A percentile compares a stretch with the other conserved stretches of the same genome.
These are phyloP conservation scores for Drosophila prostipennis DNA, from an alignment of 2,888 invertebrate genomes.

Conservation along the genomic window DNA sequence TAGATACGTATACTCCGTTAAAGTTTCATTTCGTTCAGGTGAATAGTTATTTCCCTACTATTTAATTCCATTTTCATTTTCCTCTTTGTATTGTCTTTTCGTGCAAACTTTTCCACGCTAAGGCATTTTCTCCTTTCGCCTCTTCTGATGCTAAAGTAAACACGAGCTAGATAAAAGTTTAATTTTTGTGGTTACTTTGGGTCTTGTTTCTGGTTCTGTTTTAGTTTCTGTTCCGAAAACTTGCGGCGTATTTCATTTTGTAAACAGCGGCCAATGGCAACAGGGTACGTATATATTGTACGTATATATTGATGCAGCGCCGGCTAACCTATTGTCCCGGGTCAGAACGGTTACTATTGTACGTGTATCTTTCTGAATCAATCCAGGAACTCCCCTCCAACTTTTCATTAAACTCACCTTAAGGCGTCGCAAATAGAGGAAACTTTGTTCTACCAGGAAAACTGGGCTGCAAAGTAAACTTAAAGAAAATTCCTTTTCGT, in stretches of 20 bases:
- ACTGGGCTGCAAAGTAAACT: neutral
- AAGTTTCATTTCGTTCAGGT: no score
- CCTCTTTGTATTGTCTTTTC: neutral
- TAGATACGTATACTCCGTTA: no score
- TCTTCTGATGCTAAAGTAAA: neutral
- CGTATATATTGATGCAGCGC: neutral
- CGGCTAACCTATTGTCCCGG: neutral
- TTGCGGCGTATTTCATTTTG: constrained; percentile 73
- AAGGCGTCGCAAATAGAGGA: constrained; percentile 2
- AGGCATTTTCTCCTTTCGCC: neutral
- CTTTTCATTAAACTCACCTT: constrained; percentile 4
- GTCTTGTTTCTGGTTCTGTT: constrained; percentile 1
- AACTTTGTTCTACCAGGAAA: constrained; percentile 1
- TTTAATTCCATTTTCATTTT: neutral
- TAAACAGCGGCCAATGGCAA: neutral
- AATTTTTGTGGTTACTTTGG: neutral
- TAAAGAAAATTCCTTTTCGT: neutral
- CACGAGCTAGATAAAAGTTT: neutral
- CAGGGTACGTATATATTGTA: neutral
- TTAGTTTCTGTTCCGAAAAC: constrained; percentile 51
- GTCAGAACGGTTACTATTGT: neutral
- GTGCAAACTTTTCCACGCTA: constrained; percentile 1
- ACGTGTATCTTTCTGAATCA: neutral
- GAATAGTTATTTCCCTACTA: neutral
- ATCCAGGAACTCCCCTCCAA: neutral